Percentiles rank a stretch among this genome's conserved stretches.
phyloP scores from a whole-genome alignment of 2,888 invertebrate species.

The Cataglyphis livida region DNA sequence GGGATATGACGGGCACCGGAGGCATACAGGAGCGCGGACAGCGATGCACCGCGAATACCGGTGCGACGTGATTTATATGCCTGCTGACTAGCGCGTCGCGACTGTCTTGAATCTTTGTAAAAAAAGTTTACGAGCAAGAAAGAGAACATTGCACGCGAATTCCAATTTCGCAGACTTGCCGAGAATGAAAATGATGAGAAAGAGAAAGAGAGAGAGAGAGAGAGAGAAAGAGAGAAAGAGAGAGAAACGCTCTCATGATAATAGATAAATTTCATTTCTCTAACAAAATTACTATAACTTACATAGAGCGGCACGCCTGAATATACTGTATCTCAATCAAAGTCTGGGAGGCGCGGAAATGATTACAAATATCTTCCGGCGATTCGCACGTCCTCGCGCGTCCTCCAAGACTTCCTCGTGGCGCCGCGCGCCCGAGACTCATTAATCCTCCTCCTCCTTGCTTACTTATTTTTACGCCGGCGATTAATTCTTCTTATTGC shows the following conservation, averaged over 20 bases:
- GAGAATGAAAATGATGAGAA: not conserved
- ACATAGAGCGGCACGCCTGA: not conserved
- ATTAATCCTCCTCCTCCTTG: constrained; percentile 44
- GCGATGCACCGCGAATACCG: constrained; percentile 36
- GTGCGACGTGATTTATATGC: constrained; percentile 75
- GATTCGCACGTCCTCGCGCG: constrained; percentile 44
- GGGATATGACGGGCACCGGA: constrained; percentile 72
- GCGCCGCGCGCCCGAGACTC: constrained; percentile 34
- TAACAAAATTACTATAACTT: not conserved
- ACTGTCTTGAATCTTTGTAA: not conserved
- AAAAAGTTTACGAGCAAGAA: constrained; percentile 1
- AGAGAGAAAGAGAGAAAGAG: too few species aligned
- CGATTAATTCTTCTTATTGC: constrained; percentile 55
- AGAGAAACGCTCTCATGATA: not conserved
- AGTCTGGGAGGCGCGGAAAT: constrained; percentile 44
- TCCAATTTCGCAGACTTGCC: not conserved
- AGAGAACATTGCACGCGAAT: not conserved
- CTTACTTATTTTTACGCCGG: constrained; percentile 45
- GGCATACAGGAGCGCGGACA: not conserved
- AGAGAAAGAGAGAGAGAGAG: not conserved
- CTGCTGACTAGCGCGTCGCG: constrained; percentile 58
- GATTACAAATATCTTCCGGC: constrained; percentile 54
- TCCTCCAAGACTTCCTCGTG: constrained; percentile 39
- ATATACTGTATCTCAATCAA: constrained; percentile 25
- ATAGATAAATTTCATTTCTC: constrained; percentile 31